Conservation (phyloP, 2,113 vertebrate species). For the Miniopterus natalensis region DNA sequence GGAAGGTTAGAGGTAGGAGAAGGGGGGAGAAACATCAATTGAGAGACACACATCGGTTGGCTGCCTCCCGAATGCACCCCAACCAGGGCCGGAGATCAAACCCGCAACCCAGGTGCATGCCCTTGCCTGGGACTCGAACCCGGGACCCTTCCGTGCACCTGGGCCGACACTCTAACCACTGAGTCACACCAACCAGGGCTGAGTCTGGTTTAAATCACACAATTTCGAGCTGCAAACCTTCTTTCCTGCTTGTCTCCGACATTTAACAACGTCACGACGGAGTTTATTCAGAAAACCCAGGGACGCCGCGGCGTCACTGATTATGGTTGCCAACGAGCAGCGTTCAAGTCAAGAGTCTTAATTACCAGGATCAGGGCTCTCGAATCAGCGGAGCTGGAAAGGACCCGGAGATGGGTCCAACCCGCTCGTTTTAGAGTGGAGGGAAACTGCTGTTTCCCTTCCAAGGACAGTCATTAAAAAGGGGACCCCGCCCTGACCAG, state of each 20-base stretch:
- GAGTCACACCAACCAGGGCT: too few species aligned
- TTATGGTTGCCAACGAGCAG: neutral
- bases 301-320: fast-evolving
- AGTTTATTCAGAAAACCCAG: neutral
- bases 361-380: neutral
- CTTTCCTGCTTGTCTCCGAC: fast-evolving
- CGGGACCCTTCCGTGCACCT: too few species aligned
- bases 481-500: too few species aligned
- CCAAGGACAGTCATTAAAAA: neutral
- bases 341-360: neutral
- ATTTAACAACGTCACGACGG: fast-evolving
- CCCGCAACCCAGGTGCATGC: too few species aligned
- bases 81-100: too few species aligned
- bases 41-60: too few species aligned
- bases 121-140: too few species aligned
- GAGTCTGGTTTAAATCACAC: neutral
- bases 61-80: too few species aligned
- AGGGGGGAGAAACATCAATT: too few species aligned
- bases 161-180: too few species aligned
- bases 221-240: neutral
- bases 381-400: neutral
- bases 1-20: too few species aligned
- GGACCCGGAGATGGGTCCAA: neutral
- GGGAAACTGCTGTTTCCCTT: fast-evolving
- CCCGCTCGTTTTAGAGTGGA: neutral